phyloP scores from a whole-genome alignment of 2,888 invertebrate genomes.

The Heliconius ethilla region DNA sequence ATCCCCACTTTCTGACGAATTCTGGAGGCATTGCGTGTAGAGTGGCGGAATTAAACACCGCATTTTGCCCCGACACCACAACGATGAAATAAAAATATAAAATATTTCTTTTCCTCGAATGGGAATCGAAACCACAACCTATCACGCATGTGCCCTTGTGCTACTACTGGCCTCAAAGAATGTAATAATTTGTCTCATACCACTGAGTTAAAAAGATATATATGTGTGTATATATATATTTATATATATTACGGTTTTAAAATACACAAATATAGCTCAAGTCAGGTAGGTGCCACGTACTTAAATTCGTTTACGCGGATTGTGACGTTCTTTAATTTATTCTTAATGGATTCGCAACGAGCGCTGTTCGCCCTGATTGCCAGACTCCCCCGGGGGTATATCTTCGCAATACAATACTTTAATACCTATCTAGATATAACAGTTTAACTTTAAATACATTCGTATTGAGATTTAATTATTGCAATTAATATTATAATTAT shows the following conservation, averaged over 20 bases:
- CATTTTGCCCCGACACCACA: not conserved
- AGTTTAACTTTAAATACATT: slow-evolving; percentile 38
- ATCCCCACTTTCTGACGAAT: not conserved
- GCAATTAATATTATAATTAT: slow-evolving; percentile 7
- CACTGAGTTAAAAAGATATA: too few relatives aligned
- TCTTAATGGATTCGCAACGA: slow-evolving; percentile 75
- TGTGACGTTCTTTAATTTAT: slow-evolving; percentile 74
- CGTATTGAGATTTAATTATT: slow-evolving; percentile 25
- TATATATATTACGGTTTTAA: not conserved
- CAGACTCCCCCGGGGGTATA: slow-evolving; percentile 67
- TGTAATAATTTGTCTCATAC: too few relatives aligned
- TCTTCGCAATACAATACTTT: slow-evolving; percentile 50
- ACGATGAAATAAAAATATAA: not conserved
- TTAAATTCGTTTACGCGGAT: slow-evolving; percentile 62
- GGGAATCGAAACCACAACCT: not conserved
- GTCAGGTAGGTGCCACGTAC: slow-evolving; percentile 50
- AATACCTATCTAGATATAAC: slow-evolving; percentile 43
- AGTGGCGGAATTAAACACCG: not conserved
- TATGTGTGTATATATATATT: too few relatives aligned
- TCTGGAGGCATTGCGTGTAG: not conserved
- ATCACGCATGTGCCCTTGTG: not conserved
- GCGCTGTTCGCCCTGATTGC: slow-evolving; percentile 71
- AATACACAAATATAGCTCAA: slow-evolving; percentile 43
- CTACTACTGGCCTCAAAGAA: too few relatives aligned
- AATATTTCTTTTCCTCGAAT: not conserved